Evolutionary conservation across 2,888 invertebrate species (phyloP).

Genomic region (Altica lythri): DNA sequence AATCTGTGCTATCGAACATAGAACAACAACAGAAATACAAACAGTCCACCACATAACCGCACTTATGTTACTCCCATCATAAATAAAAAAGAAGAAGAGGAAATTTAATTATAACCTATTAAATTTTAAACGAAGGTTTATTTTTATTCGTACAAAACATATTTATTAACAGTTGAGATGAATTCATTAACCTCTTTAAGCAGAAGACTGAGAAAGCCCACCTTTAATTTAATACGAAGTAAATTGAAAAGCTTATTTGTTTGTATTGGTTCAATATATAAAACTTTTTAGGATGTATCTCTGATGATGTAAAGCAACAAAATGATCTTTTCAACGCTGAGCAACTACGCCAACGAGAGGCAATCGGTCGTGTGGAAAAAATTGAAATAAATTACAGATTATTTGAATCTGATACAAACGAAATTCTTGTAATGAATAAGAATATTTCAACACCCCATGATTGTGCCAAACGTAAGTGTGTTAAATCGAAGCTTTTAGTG

Average conservation of each 20-base stretch:
- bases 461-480: constrained; percentile 86
- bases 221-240: constrained; percentile 6
- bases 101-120: no score
- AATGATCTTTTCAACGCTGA: constrained; percentile 79
- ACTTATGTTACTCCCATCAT: no score
- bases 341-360: constrained; percentile 71
- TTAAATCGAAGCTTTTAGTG: no score
- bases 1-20: no score
- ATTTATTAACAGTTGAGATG: no score
- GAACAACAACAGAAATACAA: no score
- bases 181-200: not conserved
- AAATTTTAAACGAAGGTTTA: no score
- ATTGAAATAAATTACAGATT: constrained; percentile 81
- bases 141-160: no score
- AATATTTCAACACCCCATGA: constrained; percentile 89
- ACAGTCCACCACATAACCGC: no score
- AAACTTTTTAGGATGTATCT: constrained; percentile 26
- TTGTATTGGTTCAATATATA: not conserved
- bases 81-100: no score
- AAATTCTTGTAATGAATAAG: constrained; percentile 86
- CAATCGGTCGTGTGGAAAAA: constrained; percentile 87
- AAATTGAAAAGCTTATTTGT: not conserved
- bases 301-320: constrained; percentile 55
- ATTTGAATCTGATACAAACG: constrained; percentile 76
- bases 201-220: not conserved